A percentile compares a stretch with the other conserved stretches of the same genome.
Conservation (phyloP, 2,797 vertebrate genomes). For the Scomberomorus guttatus region DNA sequence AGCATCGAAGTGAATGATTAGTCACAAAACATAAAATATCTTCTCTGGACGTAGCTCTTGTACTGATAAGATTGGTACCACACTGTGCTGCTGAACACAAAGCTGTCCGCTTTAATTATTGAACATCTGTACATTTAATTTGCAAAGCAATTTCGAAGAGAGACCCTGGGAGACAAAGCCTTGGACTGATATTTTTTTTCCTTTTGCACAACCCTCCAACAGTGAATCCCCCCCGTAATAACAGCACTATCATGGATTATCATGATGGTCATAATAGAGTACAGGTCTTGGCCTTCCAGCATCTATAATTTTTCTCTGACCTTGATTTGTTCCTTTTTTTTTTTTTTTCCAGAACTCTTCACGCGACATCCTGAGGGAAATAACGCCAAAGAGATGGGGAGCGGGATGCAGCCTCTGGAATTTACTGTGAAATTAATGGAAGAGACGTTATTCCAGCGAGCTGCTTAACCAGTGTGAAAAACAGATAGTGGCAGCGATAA, state of each 20-base stretch:
- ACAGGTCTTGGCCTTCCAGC: slow-evolving; percentile 41
- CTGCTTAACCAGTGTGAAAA: slow-evolving; percentile 72
- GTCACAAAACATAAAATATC: slow-evolving; percentile 41
- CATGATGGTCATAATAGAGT: slow-evolving; percentile 50
- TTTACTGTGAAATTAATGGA: slow-evolving; percentile 71
- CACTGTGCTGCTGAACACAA: slow-evolving; percentile 17
- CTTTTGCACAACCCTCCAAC: slow-evolving; percentile 8
- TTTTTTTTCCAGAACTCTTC: slow-evolving; percentile 52
- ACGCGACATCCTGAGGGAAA: slow-evolving; percentile 66
- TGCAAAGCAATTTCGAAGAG: slow-evolving; percentile 40
- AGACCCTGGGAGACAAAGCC: slow-evolving; percentile 30
- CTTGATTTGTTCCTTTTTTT: slow-evolving; percentile 73
- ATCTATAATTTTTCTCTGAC: slow-evolving; percentile 68
- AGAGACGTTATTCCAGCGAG: slow-evolving; percentile 34
- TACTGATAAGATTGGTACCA: slow-evolving; percentile 8
- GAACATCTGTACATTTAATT: slow-evolving; percentile 60
- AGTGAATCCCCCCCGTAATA: slow-evolving; percentile 33
- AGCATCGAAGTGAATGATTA: slow-evolving; percentile 59
- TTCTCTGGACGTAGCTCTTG: slow-evolving; percentile 6
- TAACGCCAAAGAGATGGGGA: slow-evolving; percentile 55
- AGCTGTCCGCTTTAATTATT: slow-evolving; percentile 50
- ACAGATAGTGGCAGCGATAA: slow-evolving; percentile 76
- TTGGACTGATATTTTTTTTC: slow-evolving; percentile 12
- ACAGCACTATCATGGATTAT: slow-evolving; percentile 42
- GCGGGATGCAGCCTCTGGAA: slow-evolving; percentile 51